These are phyloP conservation scores for Crossocerus cetratus DNA, from an alignment of 2,888 invertebrate genomes.

Conservation along the genomic window DNA sequence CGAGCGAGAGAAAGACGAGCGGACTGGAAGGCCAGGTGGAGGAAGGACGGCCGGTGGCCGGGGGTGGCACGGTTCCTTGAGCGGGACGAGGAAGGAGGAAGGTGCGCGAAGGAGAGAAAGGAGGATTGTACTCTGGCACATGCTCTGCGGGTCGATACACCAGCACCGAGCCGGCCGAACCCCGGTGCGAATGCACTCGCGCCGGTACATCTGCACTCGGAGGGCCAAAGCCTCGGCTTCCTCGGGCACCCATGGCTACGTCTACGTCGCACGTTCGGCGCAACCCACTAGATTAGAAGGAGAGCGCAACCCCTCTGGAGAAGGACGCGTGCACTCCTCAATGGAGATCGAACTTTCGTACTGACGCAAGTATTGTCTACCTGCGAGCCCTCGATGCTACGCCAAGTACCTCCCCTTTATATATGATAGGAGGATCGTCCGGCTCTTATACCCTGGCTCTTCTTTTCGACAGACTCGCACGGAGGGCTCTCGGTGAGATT, in stretches of 20 bases:
- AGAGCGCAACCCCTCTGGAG: not conserved
- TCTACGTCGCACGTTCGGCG: too few relatives aligned
- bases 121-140: conserved; percentile 48
- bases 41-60: conserved; percentile 27
- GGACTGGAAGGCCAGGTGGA: conserved; percentile 12
- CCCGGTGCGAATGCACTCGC: conserved; percentile 57
- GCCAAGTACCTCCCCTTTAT: not conserved
- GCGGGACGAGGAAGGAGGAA: conserved; percentile 27
- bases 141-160: conserved; percentile 70
- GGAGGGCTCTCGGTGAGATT: not conserved
- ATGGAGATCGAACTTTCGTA: conserved; percentile 49
- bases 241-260: not conserved
- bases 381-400: not conserved
- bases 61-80: conserved; percentile 14
- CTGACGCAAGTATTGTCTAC: conserved; percentile 24
- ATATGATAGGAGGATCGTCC: not conserved
- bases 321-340: conserved; percentile 33
- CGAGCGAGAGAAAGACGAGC: conserved; percentile 14
- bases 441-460: not conserved
- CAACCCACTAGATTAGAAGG: not conserved
- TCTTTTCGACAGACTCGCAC: not conserved
- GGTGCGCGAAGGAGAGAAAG: conserved; percentile 41
- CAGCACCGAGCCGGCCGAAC: conserved; percentile 54
- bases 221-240: conserved; percentile 9
- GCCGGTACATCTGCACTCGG: conserved; percentile 61